phyloP scores from a whole-genome alignment of 2,888 invertebrate species.

The Heliconius ismenius region DNA sequence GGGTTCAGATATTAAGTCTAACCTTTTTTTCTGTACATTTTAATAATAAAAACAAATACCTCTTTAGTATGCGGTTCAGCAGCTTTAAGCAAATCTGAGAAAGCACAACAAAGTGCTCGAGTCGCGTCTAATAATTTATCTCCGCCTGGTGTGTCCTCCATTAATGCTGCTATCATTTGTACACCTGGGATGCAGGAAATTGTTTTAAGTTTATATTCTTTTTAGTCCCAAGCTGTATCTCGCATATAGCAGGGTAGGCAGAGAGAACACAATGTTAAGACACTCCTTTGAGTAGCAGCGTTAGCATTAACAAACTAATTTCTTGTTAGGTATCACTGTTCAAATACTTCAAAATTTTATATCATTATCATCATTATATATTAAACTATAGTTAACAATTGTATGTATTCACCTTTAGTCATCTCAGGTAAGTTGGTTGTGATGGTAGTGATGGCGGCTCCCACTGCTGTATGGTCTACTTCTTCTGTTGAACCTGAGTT shows the following conservation, averaged over 20 bases:
- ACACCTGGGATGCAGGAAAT: constrained; percentile 73
- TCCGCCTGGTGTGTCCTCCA: constrained; percentile 92
- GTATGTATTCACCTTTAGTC: constrained; percentile 85
- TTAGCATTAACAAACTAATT: too few relatives aligned
- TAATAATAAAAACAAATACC: constrained; percentile 60
- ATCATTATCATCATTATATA: too few relatives aligned
- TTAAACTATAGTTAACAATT: too few relatives aligned
- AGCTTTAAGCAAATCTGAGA: constrained; percentile 95
- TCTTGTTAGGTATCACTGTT: too few relatives aligned
- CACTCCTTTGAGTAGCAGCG: background rate
- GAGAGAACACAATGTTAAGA: background rate
- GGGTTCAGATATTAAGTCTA: too few relatives aligned
- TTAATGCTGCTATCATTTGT: constrained; percentile 96
- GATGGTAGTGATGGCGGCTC: constrained; percentile 98
- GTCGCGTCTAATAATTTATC: constrained; percentile 95
- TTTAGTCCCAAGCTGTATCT: too few relatives aligned
- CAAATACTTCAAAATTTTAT: too few relatives aligned
- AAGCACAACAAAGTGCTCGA: constrained; percentile 94
- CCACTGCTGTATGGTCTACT: constrained; percentile 97
- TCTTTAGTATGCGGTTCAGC: constrained; percentile 97
- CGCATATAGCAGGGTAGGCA: background rate
- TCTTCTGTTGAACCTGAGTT: constrained; percentile 87
- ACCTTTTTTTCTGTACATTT: background rate
- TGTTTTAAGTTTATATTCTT: too few relatives aligned
- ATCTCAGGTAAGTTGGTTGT: constrained; percentile 98